Evolutionary conservation across 2,113 vertebrate species (phyloP), one percentile per base, ranked within the genome.

Genomic region (Gymnorhina tibicen): DNA sequence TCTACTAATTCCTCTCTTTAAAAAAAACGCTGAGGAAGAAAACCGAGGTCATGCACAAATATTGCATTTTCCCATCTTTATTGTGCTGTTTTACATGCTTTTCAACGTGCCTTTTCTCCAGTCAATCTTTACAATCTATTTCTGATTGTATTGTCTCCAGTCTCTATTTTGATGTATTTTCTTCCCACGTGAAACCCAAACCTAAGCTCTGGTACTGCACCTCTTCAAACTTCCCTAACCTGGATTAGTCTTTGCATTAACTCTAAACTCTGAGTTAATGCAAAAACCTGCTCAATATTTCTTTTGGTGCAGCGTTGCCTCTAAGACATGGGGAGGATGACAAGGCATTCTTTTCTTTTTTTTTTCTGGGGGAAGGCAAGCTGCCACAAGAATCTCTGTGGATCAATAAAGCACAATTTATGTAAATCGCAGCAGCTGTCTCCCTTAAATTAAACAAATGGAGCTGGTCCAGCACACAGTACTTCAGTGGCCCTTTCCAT

Each of bases 401-500:
- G 93, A 95, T 97, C 93, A 93, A 93, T 94, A 94, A 96, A 94
- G 50, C 77, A 89, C 91, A 92, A 72, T 91, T 96, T 97, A 94
- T 89, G 94, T 96, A 95, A 96, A 97, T 94, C 15, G 2, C 72
- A 96, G 80, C 93, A 96, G 75, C 94, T 94, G 91, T 91, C 94
- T 95, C 52, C 67, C 75, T 85, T 82, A 94, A 96, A 96, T 96
- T 96, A 95, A 95, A 93, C 85, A 95, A 94, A 87, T 93, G 89
- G 81, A 85, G 83, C 85, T 66, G n/a, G 70, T 91, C 93, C 85
- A 96, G 55, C 35, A n/a, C 39, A 11, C 58, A 39, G 70, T 42
- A 44, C 85, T 93, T 93, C 18, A 79, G 89, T 90, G 82, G 53
- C 42, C 89, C 85, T 93, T 95, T 76, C 78, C 33, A 66, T 93